These are phyloP conservation scores for Macaria notata DNA, from an alignment of 2,888 invertebrate genomes.

Conservation along the genomic window DNA sequence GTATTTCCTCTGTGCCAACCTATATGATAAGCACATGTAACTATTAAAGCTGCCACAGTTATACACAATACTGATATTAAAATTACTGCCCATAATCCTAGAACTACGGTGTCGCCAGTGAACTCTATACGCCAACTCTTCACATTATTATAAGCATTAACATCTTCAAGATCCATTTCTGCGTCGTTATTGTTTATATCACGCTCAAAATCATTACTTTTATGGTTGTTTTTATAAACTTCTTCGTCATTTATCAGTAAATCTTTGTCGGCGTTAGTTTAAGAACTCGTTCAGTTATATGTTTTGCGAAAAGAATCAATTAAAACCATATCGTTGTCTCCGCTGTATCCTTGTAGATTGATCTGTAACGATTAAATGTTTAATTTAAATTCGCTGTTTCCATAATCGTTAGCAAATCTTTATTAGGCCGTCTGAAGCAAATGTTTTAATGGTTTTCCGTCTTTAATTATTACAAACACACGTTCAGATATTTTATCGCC, in stretches of 20 bases:
- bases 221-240: neutral
- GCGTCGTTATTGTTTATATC: neutral
- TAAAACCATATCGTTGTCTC: conserved; percentile 38
- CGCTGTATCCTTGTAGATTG: conserved; percentile 37
- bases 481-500: too few relatives aligned
- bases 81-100: conserved; percentile 36
- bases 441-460: too few relatives aligned
- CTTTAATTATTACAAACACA: too few relatives aligned
- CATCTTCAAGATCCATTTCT: neutral
- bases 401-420: conserved; percentile 8
- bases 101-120: neutral
- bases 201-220: too few relatives aligned
- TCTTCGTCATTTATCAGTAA: neutral
- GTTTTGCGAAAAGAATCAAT: conserved; percentile 37
- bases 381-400: conserved; percentile 20
- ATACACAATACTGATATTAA: conserved; percentile 36
- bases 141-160: too few relatives aligned
- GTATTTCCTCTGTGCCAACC: conserved; percentile 33
- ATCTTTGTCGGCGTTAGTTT: conserved; percentile 3
- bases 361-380: conserved; percentile 39
- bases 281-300: neutral
- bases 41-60: conserved; percentile 31
- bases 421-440: neutral
- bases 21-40: conserved; percentile 39
- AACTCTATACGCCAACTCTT: too few relatives aligned